Percentiles rank a stretch among this genome's conserved stretches.
These are phyloP conservation scores for Apamea monoglypha DNA, from an alignment of 2,888 invertebrate genomes.

Conservation along the genomic window DNA sequence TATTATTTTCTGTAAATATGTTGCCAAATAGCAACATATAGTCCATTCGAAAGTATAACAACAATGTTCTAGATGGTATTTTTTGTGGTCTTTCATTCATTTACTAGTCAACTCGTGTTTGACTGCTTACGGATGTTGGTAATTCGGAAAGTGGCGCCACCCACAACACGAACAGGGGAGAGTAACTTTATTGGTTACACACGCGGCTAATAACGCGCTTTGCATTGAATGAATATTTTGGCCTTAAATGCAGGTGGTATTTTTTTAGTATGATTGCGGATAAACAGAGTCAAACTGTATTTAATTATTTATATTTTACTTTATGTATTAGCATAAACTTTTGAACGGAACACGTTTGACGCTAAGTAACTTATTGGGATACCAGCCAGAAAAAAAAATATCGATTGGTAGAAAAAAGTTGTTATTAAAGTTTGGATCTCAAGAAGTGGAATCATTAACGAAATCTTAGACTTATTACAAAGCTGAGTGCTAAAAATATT, in stretches of 20 bases:
- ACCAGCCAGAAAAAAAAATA: conserved; percentile 27
- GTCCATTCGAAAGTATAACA: neutral
- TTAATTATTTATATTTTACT: neutral
- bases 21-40: neutral
- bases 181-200: neutral
- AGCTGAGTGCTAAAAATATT: neutral
- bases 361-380: neutral
- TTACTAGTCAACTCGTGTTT: neutral
- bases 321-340: neutral
- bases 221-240: neutral
- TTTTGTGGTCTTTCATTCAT: neutral
- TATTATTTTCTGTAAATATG: neutral
- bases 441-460: neutral
- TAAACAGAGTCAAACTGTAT: no score
- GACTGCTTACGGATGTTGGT: neutral
- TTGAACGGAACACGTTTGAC: conserved; percentile 17
- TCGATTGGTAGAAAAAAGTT: conserved; percentile 28
- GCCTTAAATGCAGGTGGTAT: neutral
- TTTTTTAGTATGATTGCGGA: neutral
- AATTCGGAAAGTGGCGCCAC: conserved; percentile 29
- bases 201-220: no score
- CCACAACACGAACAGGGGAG: neutral
- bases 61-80: neutral
- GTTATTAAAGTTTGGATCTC: conserved; percentile 1
- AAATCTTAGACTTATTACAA: neutral